A percentile compares a stretch with the other conserved stretches of the same genome.
These are phyloP conservation scores for Anticlea derivata DNA, from an alignment of 2,888 invertebrate species.

Conservation along the genomic window DNA sequence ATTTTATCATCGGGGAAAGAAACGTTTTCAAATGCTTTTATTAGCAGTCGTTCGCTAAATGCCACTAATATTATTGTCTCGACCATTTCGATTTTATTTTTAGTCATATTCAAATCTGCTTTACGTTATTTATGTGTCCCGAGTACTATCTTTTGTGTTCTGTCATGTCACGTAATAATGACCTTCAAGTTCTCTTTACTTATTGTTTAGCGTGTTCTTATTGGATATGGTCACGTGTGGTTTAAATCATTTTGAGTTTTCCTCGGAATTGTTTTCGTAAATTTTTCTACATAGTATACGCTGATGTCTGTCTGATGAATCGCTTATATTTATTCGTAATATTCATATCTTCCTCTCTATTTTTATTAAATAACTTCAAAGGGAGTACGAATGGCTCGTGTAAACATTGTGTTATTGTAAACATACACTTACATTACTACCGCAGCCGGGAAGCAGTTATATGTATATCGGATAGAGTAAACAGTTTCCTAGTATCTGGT, in stretches of 20 bases:
- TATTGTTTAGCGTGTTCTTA: neutral
- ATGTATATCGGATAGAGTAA: conserved; percentile 34
- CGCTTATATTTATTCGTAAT: no score
- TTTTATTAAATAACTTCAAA: conserved; percentile 7
- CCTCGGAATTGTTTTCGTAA: no score
- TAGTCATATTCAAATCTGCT: neutral
- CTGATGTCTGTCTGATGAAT: no score
- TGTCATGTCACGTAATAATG: neutral
- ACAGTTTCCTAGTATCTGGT: conserved; percentile 30
- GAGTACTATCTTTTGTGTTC: neutral
- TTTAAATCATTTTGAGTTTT: no score
- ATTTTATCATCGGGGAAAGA: no score
- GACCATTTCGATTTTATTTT: neutral
- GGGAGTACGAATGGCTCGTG: conserved; percentile 11
- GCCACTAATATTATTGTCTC: no score
- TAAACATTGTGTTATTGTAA: conserved; percentile 35
- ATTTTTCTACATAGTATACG: no score
- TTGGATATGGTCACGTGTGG: no score
- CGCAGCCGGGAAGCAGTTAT: conserved; percentile 48
- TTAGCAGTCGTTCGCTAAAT: no score
- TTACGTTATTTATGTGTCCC: neutral
- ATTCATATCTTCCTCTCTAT: neutral
- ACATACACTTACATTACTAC: conserved; percentile 45
- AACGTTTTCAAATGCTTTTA: no score
- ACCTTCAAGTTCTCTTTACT: neutral